Evolutionary conservation across 2,888 invertebrate genomes (phyloP).

Genomic region (Zele albiditarsus): DNA sequence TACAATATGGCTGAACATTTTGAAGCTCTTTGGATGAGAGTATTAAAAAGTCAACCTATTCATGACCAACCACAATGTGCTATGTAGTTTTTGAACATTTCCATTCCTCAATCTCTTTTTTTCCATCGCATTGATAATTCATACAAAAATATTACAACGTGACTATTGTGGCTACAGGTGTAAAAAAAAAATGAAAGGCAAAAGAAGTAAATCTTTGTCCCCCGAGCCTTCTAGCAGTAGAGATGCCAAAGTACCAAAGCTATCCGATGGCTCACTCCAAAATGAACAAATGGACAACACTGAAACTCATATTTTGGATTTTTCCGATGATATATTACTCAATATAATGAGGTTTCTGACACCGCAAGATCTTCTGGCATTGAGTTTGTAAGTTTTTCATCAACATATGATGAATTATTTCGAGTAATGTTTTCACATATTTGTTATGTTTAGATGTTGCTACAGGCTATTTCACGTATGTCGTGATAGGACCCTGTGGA

Average conservation of each 20-base stretch:
- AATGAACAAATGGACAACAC: constrained; percentile 30
- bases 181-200: constrained; percentile 60
- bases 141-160: neutral
- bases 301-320: constrained; percentile 71
- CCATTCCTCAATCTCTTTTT: neutral
- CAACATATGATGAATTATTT: neutral
- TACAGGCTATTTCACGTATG: constrained; percentile 73
- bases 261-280: constrained; percentile 24
- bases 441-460: constrained; percentile 71
- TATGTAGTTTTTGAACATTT: constrained; percentile 36
- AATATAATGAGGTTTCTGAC: constrained; percentile 73
- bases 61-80: constrained; percentile 28
- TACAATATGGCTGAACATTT: constrained; percentile 5
- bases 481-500: constrained; percentile 76
- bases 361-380: constrained; percentile 74
- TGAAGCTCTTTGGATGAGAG: constrained; percentile 41
- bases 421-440: too few relatives aligned
- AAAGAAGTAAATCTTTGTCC: constrained; percentile 66
- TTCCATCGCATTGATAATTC: neutral
- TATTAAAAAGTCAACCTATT: constrained; percentile 30
- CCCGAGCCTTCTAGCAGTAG: constrained; percentile 65
- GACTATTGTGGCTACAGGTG: constrained; percentile 45
- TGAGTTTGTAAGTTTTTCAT: constrained; percentile 74
- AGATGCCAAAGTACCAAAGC: constrained; percentile 52
- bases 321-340: constrained; percentile 78